Evolutionary conservation across 35 echinoderm and acorn worm species (phyloP).

Genomic region (Apostichopus parvimensis): DNA sequence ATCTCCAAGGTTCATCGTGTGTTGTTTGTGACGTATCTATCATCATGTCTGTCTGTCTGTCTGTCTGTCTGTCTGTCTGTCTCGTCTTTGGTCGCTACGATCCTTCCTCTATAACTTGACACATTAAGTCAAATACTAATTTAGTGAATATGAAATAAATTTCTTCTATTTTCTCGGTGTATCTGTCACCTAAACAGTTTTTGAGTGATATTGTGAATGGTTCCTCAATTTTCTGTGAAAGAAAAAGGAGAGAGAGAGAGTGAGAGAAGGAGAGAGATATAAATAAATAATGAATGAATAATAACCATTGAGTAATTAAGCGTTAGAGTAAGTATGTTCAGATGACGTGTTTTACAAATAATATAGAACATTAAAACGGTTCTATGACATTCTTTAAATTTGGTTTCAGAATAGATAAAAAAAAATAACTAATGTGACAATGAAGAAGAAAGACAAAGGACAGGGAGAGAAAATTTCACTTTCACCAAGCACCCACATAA

Average conservation of each 20-base stretch:
- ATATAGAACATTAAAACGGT: too few relatives aligned
- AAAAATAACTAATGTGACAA: too few relatives aligned
- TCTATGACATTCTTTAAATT: too few relatives aligned
- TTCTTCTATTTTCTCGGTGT: slow-evolving; percentile 97
- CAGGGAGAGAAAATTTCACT: too few relatives aligned
- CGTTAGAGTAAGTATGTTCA: too few relatives aligned
- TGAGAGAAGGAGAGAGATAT: slow-evolving; percentile 11
- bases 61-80: neutral
- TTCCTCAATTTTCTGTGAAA: slow-evolving; percentile 84
- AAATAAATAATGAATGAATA: neutral
- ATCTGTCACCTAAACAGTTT: slow-evolving; percentile 86
- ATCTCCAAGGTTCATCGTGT: too few relatives aligned
- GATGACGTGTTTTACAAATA: too few relatives aligned
- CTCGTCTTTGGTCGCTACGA: neutral
- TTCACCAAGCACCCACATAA: too few relatives aligned
- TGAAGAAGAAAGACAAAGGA: too few relatives aligned
- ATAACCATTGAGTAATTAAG: neutral
- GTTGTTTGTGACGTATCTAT: too few relatives aligned
- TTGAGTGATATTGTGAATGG: slow-evolving; percentile 75
- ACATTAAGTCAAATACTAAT: slow-evolving; percentile 83
- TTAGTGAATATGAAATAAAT: slow-evolving; percentile 81
- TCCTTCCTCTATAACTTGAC: slow-evolving; percentile 71
- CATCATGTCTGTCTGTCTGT: neutral
- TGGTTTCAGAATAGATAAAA: too few relatives aligned
- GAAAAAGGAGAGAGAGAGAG: slow-evolving; percentile 29